A percentile compares a stretch with the other conserved stretches of the same genome.
Evolutionary conservation across 2,113 vertebrate species (phyloP).

Genomic region (Anoplopoma fimbria): DNA sequence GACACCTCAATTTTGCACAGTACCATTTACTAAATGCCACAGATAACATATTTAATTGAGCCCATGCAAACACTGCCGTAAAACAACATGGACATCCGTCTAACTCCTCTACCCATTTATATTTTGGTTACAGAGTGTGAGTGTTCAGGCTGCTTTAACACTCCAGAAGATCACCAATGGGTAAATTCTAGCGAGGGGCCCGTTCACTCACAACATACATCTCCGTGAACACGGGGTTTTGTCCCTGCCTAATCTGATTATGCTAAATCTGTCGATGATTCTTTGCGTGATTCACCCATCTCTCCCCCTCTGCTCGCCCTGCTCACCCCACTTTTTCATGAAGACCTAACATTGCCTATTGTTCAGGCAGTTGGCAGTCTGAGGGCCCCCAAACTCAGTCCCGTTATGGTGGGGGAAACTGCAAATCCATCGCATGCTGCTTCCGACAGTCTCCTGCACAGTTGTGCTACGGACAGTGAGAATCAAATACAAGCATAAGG

Average conservation of each 20-base stretch:
- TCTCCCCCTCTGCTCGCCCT: constrained; percentile 22
- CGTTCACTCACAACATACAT: constrained; percentile 32
- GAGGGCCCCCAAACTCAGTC: constrained; percentile 25
- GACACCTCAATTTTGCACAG: constrained; percentile 28
- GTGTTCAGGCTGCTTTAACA: constrained; percentile 16
- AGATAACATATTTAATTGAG: constrained; percentile 1
- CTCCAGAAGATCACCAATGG: constrained; percentile 17
- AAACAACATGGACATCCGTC: constrained; percentile 4
- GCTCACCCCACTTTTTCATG: constrained; percentile 48
- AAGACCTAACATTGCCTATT: constrained; percentile 51
- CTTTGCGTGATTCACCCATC: constrained; percentile 35
- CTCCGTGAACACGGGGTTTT: constrained; percentile 41
- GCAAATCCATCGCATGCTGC: constrained; percentile 22
- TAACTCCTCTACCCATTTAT: constrained; percentile 27
- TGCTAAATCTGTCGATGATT: constrained; percentile 50
- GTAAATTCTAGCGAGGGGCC: constrained; percentile 23
- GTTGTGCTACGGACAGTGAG: background rate
- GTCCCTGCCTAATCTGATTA: constrained; percentile 69
- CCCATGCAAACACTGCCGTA: background rate
- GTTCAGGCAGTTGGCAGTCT: constrained; percentile 69
- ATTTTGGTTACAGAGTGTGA: background rate
- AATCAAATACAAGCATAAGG: background rate
- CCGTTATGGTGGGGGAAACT: constrained; percentile 19
- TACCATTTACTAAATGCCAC: constrained; percentile 31
- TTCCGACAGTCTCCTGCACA: constrained; percentile 7